Evolutionary conservation across 2,888 invertebrate genomes (phyloP), one percentile per base, ranked within the genome.

Genomic region (Ichneumoninae sp.): DNA sequence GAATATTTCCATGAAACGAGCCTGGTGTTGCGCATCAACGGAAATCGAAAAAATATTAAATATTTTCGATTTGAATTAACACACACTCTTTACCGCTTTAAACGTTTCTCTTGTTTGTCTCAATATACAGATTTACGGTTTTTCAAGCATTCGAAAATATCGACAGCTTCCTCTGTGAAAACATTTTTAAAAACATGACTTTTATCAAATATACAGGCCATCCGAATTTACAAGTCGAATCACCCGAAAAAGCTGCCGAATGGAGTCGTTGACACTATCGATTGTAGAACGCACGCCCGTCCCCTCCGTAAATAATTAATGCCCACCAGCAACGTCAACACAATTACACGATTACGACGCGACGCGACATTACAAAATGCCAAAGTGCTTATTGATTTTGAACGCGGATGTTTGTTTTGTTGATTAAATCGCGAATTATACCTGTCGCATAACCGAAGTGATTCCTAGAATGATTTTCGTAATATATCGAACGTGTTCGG

Each of bases 381-480:
- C 19, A 22, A 22, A 69, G 66, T 50, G 47, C n/a, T 77, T 71
- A 70, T 77, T 70, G 62, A 81, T 65, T 75, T 52, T 71, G 5
- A 36, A 19, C 19, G 78, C 26, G 78, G 62, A 68, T 50, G 62
- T 80, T 80, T 72, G 65, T 54, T 65, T 62, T 62, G 57, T 57
- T 22, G 57, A 26, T 57, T 3, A 33, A 65, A 62, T 70, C 72
- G 72, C 26, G 72, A 66, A 36, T 10, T 71, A 65, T 36, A 44
- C 7, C 4, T n/a, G n/a, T 1, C 62, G 13, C 54, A 30, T 40
- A 7, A 33, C 22, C 22, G 57, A 57, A 26, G 57, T 13, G 57
- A 66, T 80, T 80, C 72, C 26, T 60, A 36, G 80, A 80, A 80
- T 47, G 40, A 7, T 72, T 65, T 50, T 50, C 22, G 70, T 47